Percentiles rank a stretch among this genome's conserved stretches.
phyloP scores from a whole-genome alignment of 2,888 invertebrate genomes.

The Aethes cnicana region DNA sequence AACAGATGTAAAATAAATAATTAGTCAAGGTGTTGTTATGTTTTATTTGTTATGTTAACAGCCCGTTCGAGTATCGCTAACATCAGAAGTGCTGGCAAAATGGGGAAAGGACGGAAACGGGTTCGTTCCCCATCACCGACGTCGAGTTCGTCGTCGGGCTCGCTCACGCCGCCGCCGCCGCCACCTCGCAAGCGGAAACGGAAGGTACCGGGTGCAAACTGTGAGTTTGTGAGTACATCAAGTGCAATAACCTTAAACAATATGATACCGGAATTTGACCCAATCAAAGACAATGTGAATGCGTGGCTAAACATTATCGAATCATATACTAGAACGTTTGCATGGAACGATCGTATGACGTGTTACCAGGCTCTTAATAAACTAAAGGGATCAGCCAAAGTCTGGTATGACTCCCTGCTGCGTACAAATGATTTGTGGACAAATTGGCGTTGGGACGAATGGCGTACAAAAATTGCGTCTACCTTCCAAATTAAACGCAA shows the following conservation, averaged over 20 bases:
- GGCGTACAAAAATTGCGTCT: background rate
- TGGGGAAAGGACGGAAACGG: background rate
- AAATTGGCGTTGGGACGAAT: background rate
- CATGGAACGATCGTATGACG: slow-evolving; percentile 1
- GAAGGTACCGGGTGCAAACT: background rate
- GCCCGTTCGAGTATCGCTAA: background rate
- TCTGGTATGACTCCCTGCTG: slow-evolving; percentile 2
- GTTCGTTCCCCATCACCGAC: background rate
- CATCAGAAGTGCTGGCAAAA: slow-evolving; percentile 14
- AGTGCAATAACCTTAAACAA: slow-evolving; percentile 1
- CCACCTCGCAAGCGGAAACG: background rate
- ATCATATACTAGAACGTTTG: background rate
- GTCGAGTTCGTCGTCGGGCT: slow-evolving; percentile 1
- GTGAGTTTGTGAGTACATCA: slow-evolving; percentile 1
- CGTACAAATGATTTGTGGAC: background rate
- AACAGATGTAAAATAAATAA: too few species aligned
- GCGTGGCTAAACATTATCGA: slow-evolving; percentile 7
- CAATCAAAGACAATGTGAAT: slow-evolving; percentile 7
- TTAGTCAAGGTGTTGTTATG: too few species aligned
- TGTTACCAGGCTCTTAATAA: slow-evolving; percentile 9
- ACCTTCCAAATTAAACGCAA: slow-evolving; percentile 3
- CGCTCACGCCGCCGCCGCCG: slow-evolving; percentile 5
- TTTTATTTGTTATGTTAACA: background rate
- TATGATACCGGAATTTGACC: slow-evolving; percentile 15
- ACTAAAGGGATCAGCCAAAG: background rate